Conservation (phyloP, 2,797 vertebrate species). For the Takifugu ocellatus region DNA sequence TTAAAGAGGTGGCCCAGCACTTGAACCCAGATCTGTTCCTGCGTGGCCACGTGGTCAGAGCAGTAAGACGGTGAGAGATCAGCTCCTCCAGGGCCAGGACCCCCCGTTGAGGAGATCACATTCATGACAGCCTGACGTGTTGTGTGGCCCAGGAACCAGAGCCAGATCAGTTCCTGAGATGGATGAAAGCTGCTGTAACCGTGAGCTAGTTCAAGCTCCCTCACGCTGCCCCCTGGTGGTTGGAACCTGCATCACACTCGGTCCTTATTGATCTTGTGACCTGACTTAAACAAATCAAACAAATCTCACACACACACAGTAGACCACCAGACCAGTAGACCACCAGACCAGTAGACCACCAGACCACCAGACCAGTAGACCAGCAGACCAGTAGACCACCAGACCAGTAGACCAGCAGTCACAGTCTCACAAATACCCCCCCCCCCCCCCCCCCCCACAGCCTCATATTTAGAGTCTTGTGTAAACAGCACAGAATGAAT, state of each 20-base stretch:
- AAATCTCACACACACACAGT: constrained; percentile 24
- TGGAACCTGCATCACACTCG: too few relatives aligned
- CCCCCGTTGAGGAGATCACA: not conserved
- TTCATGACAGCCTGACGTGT: constrained; percentile 3
- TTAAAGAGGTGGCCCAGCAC: too few relatives aligned
- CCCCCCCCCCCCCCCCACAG: constrained; percentile 19
- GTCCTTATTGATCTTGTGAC: not conserved
- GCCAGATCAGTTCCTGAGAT: not conserved
- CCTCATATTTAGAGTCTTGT: constrained; percentile 81
- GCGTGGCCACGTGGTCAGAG: not conserved
- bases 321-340: too few relatives aligned
- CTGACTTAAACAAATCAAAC: not conserved
- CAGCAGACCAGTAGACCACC: too few relatives aligned
- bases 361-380: too few relatives aligned
- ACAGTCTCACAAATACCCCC: constrained; percentile 6
- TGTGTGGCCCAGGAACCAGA: constrained; percentile 9
- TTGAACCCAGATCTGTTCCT: not conserved
- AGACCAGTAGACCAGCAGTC: constrained; percentile 11
- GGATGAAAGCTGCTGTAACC: not conserved
- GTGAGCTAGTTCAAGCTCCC: too few relatives aligned
- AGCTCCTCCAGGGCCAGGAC: not conserved
- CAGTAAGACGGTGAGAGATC: not conserved
- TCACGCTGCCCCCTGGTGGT: too few relatives aligned
- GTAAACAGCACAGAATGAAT: constrained; percentile 86
- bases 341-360: too few relatives aligned